Percentiles rank a stretch among this genome's conserved stretches.
Conservation (phyloP, 2,113 vertebrate genomes). For the Pseudolaguvia tuberculata region DNA sequence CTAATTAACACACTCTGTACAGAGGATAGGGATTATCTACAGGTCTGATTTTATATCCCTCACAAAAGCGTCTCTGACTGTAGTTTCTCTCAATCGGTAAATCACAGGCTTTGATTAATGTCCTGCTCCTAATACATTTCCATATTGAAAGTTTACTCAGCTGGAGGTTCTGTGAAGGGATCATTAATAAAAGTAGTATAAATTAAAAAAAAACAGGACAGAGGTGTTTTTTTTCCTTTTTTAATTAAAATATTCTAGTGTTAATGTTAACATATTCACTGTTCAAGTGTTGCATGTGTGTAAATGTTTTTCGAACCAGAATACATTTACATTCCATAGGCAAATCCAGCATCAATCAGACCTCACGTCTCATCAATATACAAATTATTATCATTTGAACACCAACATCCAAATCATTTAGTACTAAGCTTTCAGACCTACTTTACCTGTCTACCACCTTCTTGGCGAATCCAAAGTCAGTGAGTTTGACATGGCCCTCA, state of each 20-base stretch:
- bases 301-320: not conserved
- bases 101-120: not conserved
- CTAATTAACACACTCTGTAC: not conserved
- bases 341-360: not conserved
- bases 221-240: not conserved
- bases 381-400: not conserved
- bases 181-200: not conserved
- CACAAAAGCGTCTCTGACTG: not conserved
- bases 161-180: not conserved
- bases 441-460: constrained; percentile 39
- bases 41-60: not conserved
- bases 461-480: constrained; percentile 72
- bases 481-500: constrained; percentile 78
- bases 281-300: not conserved
- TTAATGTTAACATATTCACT: not conserved
- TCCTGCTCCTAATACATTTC: not conserved
- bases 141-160: not conserved
- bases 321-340: not conserved
- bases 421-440: not conserved
- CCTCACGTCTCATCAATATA: not conserved
- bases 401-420: not conserved
- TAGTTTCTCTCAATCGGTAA: not conserved
- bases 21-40: not conserved
- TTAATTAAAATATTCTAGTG: not conserved
- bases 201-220: not conserved